Evolutionary conservation across 2,888 invertebrate genomes (phyloP), one percentile per base, ranked within the genome.

Genomic region (Pterostichus niger): DNA sequence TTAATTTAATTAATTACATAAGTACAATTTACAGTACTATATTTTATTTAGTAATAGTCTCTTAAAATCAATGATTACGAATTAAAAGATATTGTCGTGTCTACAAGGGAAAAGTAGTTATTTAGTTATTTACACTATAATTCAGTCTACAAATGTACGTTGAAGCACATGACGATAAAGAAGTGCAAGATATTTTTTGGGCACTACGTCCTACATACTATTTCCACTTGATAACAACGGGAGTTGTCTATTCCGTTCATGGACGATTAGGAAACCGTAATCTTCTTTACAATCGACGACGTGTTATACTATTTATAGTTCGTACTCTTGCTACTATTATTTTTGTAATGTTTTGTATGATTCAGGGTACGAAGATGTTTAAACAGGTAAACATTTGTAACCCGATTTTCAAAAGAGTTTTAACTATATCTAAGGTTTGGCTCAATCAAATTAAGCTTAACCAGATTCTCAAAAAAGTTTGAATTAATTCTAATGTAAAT

Each of bases 251-350:
- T 40, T 31, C 24, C 24, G n/a, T 64, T 11, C 11, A 64, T 33
- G 64, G 40, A 2, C n/a, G n/a, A 64, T 33, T 35, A 35, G 64
- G 64, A 33, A 33, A 64, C 13, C 64, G 35, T 40, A 13, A 13
- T 64, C 35, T 64, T 64, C 35, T 31, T n/a, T n/a, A 35, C n/a
- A 64, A 64, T 6, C 33, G 40, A 40, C 33, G 35, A 64, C 33
- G 4, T 64, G 13, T 33, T 64, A 64, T 64, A 35, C 9, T 64
- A 11, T 40, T 40, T 64, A 15, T 40, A 40, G 7, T 64, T 9
- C 64, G 64, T n/a, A n/a, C 33, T n/a, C 11, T 64, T 10, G n/a
- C 13, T n/a, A 1, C 40, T 13, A 40, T 40, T 6, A 35, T 64
- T 64, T 35, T 35, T 7, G 33, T 64, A 11, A 3, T 33, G 35